Base-by-base conservation (phyloP, 2,888 invertebrate genomes). In the Calephelis perditalis region DNA sequence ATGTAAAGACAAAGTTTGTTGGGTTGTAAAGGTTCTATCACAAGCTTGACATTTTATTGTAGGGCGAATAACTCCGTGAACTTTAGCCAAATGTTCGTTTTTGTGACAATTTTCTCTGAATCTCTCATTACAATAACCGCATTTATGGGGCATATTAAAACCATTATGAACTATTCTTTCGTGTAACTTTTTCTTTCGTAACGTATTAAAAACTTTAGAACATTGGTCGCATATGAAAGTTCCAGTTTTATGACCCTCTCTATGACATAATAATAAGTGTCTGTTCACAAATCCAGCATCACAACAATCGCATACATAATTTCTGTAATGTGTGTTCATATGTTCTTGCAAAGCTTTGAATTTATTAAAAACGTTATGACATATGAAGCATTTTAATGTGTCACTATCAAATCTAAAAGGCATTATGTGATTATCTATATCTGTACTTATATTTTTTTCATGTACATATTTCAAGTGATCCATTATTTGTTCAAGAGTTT, bases 241-340 rank as follows among this genome's bases (percentile, higher is more conserved):
- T 0, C 73, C 74, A 3, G 62, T 65, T 47, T 70, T 69, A 52
- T 73, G 74, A 2, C 67, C 69, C 37, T 70, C 62, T 8, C 64
- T 63, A 57, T 76, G 76, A 54, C 66, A 68, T 1, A 66, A 60
- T 5, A 74, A 47, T n/a, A 70, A 62, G 5, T 70, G 67, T 3
- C 66, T 64, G 35, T 72, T 75, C 0, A 76, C 73, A 15, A 86
- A 86, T 0, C 77, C 77, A 0, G 66, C 67, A 15, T 73, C 74
- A 58, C 84, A 85, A 0, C 70, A 65, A 0, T 76, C 68, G 60
- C 84, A 85, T 3, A 76, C 46, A 54, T 72, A 79, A 63, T 84
- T 82, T 11, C 73, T 73, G 61, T 76, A 81, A 58, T 86, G 84
- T 0, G 62, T 70, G 43, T 75, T 75, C 79, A 82, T 82, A 40